A percentile compares a stretch with the other conserved stretches of the same genome.
Evolutionary conservation across 1,140 invertebrate species (phyloP).

Genomic region (Drosophila santomea): DNA sequence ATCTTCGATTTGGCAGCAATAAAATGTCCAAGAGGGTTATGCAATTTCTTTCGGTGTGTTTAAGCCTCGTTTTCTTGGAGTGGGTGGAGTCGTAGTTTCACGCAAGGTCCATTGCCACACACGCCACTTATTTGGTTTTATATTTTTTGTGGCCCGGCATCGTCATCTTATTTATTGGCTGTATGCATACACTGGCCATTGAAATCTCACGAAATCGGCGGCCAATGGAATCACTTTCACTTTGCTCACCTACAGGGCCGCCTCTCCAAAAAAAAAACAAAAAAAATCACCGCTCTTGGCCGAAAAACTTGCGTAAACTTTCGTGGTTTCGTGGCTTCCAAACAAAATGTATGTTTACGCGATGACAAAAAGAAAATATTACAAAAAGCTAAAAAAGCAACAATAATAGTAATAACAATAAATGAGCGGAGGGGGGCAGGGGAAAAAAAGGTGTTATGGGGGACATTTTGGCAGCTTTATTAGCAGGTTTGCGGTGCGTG

Average conservation of each 20-base stretch:
- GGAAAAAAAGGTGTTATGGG: constrained; percentile 22
- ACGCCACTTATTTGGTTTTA: constrained; percentile 11
- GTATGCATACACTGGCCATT: constrained; percentile 52
- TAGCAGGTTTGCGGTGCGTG: constrained; percentile 35
- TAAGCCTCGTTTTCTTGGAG: constrained; percentile 8
- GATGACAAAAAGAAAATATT: constrained; percentile 30
- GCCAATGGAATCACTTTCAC: constrained; percentile 65
- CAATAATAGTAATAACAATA: constrained; percentile 44
- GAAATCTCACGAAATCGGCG: constrained; percentile 49
- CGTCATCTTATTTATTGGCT: constrained; percentile 45
- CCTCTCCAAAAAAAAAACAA: not conserved
- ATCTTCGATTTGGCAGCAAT: too few species aligned
- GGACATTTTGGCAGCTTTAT: constrained; percentile 43
- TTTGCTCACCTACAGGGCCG: constrained; percentile 42
- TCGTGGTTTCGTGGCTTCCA: constrained; percentile 37
- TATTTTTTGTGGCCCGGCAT: constrained; percentile 10
- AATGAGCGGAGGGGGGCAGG: constrained; percentile 1
- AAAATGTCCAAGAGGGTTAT: not conserved
- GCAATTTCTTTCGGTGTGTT: not conserved
- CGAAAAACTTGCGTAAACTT: constrained; percentile 71
- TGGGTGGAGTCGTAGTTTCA: constrained; percentile 23
- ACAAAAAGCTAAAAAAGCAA: constrained; percentile 7
- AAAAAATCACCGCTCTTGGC: constrained; percentile 10
- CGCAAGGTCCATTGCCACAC: constrained; percentile 58
- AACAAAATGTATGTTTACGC: constrained; percentile 41